Conservation (phyloP, 1,140 invertebrate species). For the Platorchestia sp. region DNA sequence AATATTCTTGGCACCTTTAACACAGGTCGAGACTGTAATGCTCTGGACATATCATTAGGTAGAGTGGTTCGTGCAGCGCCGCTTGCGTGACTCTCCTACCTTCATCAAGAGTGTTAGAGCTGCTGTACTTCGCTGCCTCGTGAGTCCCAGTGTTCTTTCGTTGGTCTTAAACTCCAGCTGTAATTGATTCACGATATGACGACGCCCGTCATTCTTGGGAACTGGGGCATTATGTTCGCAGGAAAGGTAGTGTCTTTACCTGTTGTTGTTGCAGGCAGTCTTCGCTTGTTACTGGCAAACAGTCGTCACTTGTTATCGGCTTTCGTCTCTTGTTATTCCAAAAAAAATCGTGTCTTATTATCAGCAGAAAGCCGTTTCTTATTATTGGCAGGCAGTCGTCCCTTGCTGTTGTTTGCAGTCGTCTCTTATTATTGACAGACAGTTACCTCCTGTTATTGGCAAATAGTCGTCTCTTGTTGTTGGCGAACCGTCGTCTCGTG, state of each 20-base stretch:
- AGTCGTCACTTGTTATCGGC: not conserved
- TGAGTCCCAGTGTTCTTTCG: not conserved
- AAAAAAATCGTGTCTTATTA: not conserved
- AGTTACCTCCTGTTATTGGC: not conserved
- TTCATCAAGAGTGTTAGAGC: conserved; percentile 9
- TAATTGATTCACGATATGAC: conserved; percentile 16
- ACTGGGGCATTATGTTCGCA: not conserved
- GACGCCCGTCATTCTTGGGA: not conserved
- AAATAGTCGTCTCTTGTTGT: not conserved
- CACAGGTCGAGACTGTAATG: not conserved
- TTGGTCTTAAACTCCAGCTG: not conserved
- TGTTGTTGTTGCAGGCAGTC: no score
- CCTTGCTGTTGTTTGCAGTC: not conserved
- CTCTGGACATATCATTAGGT: conserved; percentile 16
- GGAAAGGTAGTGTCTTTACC: not conserved
- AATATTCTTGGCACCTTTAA: conserved; percentile 33
- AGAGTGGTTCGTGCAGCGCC: not conserved
- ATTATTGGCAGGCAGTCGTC: not conserved
- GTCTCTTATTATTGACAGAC: no score
- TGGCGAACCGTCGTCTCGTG: no score
- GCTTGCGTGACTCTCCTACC: not conserved
- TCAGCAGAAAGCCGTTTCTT: not conserved
- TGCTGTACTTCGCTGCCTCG: conserved; percentile 8
- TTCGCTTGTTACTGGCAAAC: not conserved
- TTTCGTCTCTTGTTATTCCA: no score